Base-by-base conservation (phyloP, 2,888 invertebrate genomes). In the Coleophora deauratella region DNA sequence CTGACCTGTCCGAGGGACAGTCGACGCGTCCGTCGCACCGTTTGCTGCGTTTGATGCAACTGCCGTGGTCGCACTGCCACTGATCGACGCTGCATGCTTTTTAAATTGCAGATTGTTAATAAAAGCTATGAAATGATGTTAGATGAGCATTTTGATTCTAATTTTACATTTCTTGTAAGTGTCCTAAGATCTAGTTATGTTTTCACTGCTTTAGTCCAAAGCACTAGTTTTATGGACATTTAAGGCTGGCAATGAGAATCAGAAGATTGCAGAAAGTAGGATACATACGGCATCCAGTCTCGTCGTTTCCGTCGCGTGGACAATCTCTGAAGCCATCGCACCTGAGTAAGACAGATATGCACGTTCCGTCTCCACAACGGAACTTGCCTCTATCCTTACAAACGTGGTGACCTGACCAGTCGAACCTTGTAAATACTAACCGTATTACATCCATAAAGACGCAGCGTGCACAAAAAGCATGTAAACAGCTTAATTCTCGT, bases 321-420 rank as follows among this genome's bases (percentile, higher is more conserved):
- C 95, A 95, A 76, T 95, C 91, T 62, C 87, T 86, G 57, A 87
- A 88, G 45, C 92, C 91, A 67, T 95, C 91, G 70, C 95, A 95
- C 38, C 91, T 88, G 50, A 89, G 79, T 35, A 87, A 72, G 50
- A 89, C 85, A 35, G 91, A 90, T 56, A 95, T 90, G 70, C 94
- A 94, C 55, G 88, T 87, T 38, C 92, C 91, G 69, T 93, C 92
- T 44, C 81, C 85, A 72, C 95, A 95, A 49, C 89, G 89, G 75
- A 92, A 94, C 60, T 81, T 85, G 33, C 89, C 89, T 27, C 84
- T 73, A 14, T 85, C 76, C 50, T 76, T 59, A 49, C 82, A 86
- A 0, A 76, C 72, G 38, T 75, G 69, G 41, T 59, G 56, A 9
- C 82, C 84, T 37, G 66, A 62, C 82, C 81, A 85, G 48, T 60